Evolutionary conservation across 2,113 vertebrate genomes (phyloP).

Genomic region (Ophiodon elongatus): DNA sequence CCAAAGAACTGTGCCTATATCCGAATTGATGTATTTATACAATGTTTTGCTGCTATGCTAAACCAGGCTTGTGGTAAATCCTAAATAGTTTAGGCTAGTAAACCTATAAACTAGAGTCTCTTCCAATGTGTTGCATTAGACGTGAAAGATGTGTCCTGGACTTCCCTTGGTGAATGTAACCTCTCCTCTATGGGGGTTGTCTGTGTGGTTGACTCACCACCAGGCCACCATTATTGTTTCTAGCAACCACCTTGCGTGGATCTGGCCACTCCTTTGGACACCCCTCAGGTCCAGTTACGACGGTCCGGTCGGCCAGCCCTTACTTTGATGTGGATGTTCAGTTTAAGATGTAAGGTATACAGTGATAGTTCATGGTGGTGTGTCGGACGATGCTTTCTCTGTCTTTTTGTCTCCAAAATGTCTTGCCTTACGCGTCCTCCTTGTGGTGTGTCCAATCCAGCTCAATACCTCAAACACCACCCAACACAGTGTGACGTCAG

Average conservation of each 20-base stretch:
- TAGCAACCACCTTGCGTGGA: not conserved
- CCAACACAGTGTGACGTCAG: not conserved
- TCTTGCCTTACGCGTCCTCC: not conserved
- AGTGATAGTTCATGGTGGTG: not conserved
- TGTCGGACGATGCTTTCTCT: not conserved
- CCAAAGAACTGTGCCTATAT: not conserved
- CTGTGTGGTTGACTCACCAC: too few species aligned
- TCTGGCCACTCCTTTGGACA: not conserved
- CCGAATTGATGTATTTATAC: not conserved
- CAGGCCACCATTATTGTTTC: not conserved
- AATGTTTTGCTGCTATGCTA: not conserved
- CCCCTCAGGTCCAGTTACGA: not conserved
- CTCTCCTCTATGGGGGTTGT: too few species aligned
- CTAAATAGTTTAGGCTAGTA: not conserved
- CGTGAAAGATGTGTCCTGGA: too few species aligned
- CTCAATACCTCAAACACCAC: not conserved
- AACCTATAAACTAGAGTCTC: not conserved
- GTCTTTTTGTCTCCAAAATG: not conserved
- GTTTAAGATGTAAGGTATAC: not conserved
- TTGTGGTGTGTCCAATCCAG: not conserved
- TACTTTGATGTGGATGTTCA: not conserved
- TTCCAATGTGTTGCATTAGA: too few species aligned
- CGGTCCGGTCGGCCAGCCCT: too few species aligned
- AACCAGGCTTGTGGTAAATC: not conserved
- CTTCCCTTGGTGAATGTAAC: too few species aligned